These are phyloP conservation scores for Scaeva pyrastri DNA, from an alignment of 2,888 invertebrate genomes.

Conservation along the genomic window DNA sequence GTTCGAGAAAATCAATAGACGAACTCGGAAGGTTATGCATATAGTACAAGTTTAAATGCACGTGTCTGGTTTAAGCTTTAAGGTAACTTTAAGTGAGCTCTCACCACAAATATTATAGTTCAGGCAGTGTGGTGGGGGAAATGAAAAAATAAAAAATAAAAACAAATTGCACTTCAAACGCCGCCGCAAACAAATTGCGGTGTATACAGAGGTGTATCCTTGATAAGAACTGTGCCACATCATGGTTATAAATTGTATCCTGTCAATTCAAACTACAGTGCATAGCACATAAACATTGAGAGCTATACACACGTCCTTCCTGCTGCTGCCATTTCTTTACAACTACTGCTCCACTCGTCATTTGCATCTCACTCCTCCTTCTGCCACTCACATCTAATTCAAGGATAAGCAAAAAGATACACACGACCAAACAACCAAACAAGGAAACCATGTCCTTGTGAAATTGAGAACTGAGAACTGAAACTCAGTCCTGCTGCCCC, in stretches of 20 bases:
- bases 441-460: constrained; percentile 55
- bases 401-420: constrained; percentile 71
- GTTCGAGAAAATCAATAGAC: constrained; percentile 63
- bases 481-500: constrained; percentile 27
- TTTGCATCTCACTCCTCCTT: constrained; percentile 52
- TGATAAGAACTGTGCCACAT: constrained; percentile 61
- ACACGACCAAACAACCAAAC: constrained; percentile 38
- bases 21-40: not conserved
- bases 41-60: constrained; percentile 14
- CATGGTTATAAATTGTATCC: constrained; percentile 59
- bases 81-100: constrained; percentile 63
- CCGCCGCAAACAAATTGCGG: constrained; percentile 42
- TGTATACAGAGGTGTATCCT: constrained; percentile 44
- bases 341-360: constrained; percentile 59
- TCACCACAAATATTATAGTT: constrained; percentile 19
- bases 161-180: constrained; percentile 54
- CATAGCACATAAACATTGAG: constrained; percentile 54
- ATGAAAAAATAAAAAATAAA: not conserved
- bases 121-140: not conserved
- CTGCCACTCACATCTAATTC: constrained; percentile 60
- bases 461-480: constrained; percentile 46
- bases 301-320: constrained; percentile 48
- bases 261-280: constrained; percentile 52
- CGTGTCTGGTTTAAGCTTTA: constrained; percentile 66
- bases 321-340: constrained; percentile 52